Percentiles rank a stretch among this genome's conserved stretches.
phyloP scores from a whole-genome alignment of 2,888 invertebrate genomes.

The Drosophila pseudotalamancana region DNA sequence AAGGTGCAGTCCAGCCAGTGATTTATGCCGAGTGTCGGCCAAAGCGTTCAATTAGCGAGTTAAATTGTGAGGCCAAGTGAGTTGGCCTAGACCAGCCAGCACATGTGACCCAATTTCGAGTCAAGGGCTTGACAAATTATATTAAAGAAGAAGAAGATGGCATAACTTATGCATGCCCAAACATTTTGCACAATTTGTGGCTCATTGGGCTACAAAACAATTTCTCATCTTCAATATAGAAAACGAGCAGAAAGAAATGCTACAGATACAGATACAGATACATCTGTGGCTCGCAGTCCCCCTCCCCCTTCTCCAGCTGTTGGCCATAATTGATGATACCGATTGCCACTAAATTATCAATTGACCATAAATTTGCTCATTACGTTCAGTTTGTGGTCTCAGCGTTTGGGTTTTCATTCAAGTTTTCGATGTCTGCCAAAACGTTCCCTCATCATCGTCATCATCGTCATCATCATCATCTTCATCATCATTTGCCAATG shows the following conservation, averaged over 20 bases:
- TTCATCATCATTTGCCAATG: constrained; percentile 76
- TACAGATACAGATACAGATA: constrained; percentile 5
- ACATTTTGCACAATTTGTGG: constrained; percentile 83
- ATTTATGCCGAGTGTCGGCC: constrained; percentile 84
- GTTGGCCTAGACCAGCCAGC: constrained; percentile 41
- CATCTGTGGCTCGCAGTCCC: constrained; percentile 5
- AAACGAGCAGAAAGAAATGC: constrained; percentile 15
- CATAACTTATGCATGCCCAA: constrained; percentile 79
- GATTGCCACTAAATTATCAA: constrained; percentile 84
- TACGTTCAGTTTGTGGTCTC: constrained; percentile 70
- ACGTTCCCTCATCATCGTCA: constrained; percentile 49
- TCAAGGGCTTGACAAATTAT: constrained; percentile 70
- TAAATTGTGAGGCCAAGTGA: constrained; percentile 78
- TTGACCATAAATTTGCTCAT: constrained; percentile 84
- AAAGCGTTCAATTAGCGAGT: constrained; percentile 85
- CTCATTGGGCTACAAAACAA: constrained; percentile 82
- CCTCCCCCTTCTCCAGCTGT: constrained; percentile 4
- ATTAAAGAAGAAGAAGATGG: constrained; percentile 41
- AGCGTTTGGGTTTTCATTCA: constrained; percentile 58
- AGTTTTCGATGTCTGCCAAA: constrained; percentile 54
- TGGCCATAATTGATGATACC: constrained; percentile 83
- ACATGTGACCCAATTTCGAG: constrained; percentile 59
- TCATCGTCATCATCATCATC: constrained; percentile 58
- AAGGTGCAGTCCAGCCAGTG: constrained; percentile 67
- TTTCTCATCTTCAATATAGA: constrained; percentile 78